A percentile compares a stretch with the other conserved stretches of the same genome.
Evolutionary conservation across 2,797 vertebrate genomes (phyloP).

Genomic region (Fratercula arctica): DNA sequence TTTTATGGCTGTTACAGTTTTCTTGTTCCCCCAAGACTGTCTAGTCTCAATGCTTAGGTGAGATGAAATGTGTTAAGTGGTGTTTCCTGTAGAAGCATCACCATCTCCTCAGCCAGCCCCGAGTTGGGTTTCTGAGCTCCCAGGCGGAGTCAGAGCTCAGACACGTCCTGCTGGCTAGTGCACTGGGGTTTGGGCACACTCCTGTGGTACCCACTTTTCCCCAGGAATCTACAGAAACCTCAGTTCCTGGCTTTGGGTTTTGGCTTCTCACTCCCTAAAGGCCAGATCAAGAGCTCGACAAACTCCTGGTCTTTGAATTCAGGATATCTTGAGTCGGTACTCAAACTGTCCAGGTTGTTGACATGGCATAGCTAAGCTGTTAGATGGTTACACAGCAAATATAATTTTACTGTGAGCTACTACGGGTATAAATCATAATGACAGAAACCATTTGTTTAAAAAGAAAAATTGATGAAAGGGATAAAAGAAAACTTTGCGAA

Average conservation of each 20-base stretch:
- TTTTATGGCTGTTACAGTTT: not conserved
- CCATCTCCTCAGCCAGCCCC: not conserved
- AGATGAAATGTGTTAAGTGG: rapidly evolving
- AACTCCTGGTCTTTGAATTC: not conserved
- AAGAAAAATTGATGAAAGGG: not conserved
- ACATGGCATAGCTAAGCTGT: not conserved
- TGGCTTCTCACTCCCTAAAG: not conserved
- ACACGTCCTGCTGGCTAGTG: rapidly evolving
- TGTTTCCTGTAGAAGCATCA: rapidly evolving
- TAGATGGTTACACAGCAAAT: not conserved
- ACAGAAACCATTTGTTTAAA: not conserved
- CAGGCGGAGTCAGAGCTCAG: not conserved
- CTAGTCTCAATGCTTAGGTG: not conserved
- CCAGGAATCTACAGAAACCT: not conserved
- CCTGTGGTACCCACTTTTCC: rapidly evolving
- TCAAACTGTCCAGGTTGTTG: not conserved
- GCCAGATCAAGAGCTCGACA: rapidly evolving
- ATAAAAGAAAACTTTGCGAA: not conserved
- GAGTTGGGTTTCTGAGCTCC: not conserved
- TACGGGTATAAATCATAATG: not conserved
- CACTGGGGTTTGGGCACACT: not conserved
- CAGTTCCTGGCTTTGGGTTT: not conserved
- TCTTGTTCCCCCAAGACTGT: not conserved
- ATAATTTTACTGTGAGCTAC: not conserved
- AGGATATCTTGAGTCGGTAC: not conserved